Evolutionary conservation across 1,140 invertebrate species (phyloP).

Genomic region (Eulimnadia texana): DNA sequence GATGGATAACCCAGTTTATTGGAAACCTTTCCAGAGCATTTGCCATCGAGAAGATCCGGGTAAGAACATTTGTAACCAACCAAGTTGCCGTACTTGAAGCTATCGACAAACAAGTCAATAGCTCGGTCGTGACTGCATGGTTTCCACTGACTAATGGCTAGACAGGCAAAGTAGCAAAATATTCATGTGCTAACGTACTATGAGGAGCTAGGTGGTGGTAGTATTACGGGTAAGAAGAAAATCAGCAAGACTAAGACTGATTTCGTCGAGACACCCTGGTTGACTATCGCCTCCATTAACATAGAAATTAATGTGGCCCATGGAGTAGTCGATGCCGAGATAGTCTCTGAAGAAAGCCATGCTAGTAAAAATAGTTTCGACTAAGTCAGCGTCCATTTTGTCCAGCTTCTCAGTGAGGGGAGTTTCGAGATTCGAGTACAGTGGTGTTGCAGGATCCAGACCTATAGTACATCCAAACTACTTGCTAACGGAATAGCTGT

Average conservation of each 20-base stretch:
- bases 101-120: not conserved
- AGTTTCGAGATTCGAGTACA: not conserved
- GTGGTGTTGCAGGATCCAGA: conserved; percentile 1
- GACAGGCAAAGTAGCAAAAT: not conserved
- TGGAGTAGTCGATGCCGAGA: conserved; percentile 4
- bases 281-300: conserved; percentile 4
- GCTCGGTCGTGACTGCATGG: not conserved
- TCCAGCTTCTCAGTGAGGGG: not conserved
- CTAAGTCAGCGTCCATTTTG: not conserved
- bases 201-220: too few species aligned
- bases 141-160: not conserved
- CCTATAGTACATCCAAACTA: not conserved
- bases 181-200: too few species aligned
- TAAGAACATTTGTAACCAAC: not conserved
- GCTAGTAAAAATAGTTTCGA: conserved; percentile 2
- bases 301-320: conserved; percentile 5
- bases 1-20: not conserved
- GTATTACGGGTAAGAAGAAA: not conserved
- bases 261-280: not conserved
- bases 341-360: not conserved
- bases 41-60: not conserved
- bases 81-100: not conserved
- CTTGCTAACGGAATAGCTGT: not conserved
- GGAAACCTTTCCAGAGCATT: not conserved
- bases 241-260: not conserved